A percentile compares a stretch with the other conserved stretches of the same genome.
phyloP scores from a whole-genome alignment of 2,797 vertebrate species.

The Falco novaeseelandiae region DNA sequence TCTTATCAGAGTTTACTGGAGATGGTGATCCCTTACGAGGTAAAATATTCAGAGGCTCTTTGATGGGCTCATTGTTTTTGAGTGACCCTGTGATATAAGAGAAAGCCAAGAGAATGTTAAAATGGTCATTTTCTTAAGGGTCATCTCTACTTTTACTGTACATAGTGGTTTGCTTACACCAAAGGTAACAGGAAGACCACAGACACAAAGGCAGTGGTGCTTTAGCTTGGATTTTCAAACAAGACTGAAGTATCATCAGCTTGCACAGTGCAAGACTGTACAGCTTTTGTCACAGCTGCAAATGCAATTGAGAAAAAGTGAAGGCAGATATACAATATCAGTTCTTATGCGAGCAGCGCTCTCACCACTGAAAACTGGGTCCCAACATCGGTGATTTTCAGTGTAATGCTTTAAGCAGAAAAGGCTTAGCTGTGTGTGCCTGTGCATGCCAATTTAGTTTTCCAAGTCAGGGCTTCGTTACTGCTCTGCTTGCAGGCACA shows the following conservation, averaged over 20 bases:
- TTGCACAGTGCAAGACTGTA: not conserved
- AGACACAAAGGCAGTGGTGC: not conserved
- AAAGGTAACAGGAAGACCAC: not conserved
- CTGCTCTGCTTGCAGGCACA: not conserved
- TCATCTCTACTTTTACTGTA: not conserved
- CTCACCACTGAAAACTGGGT: not conserved
- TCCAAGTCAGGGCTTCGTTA: not conserved
- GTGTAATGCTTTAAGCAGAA: not conserved
- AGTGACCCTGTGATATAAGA: slow-evolving; percentile 54
- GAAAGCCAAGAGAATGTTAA: slow-evolving; percentile 23
- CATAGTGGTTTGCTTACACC: not conserved
- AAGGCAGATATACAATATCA: not conserved
- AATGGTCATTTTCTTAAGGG: not conserved
- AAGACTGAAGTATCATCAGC: not conserved
- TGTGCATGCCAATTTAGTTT: not conserved
- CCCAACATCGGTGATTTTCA: not conserved
- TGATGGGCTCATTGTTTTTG: slow-evolving; percentile 29
- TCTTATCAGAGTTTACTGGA: not conserved
- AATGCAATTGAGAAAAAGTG: not conserved
- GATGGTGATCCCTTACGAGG: not conserved
- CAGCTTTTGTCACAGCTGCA: not conserved
- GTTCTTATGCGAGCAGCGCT: not conserved
- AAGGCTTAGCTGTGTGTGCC: not conserved
- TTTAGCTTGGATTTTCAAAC: not conserved
- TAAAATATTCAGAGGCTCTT: slow-evolving; percentile 26